phyloP scores from a whole-genome alignment of 2,797 vertebrate genomes.

The Hydrophis major region DNA sequence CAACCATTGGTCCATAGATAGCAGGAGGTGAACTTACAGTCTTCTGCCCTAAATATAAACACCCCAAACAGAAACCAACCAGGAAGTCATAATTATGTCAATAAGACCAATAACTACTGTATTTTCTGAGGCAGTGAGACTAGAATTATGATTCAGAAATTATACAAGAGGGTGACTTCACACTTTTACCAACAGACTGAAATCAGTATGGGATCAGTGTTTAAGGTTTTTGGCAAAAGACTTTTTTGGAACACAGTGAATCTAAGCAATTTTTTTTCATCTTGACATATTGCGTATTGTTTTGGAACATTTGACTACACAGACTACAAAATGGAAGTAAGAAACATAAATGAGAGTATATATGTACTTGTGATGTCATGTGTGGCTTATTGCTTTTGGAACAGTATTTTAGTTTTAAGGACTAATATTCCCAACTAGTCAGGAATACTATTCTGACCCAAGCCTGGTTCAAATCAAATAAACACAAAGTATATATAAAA shows the following conservation, averaged over 20 bases:
- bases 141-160: background rate
- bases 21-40: background rate
- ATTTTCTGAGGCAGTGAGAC: background rate
- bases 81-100: background rate
- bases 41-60: background rate
- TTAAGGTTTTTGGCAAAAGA: background rate
- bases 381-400: background rate
- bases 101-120: background rate
- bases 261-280: background rate
- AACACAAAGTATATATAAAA: too few species aligned
- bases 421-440: background rate
- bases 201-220: background rate
- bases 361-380: background rate
- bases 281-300: background rate
- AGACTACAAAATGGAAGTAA: background rate
- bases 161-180: background rate
- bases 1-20: background rate
- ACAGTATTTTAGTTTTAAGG: background rate
- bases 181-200: background rate
- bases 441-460: background rate
- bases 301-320: background rate
- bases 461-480: too few species aligned
- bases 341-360: background rate
- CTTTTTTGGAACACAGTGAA: background rate
- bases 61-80: background rate